Percentiles rank a stretch among this genome's conserved stretches.
These are phyloP conservation scores for Apostichopus leukothele DNA, from an alignment of 53 echinoderm and acorn worm species.

Conservation along the genomic window DNA sequence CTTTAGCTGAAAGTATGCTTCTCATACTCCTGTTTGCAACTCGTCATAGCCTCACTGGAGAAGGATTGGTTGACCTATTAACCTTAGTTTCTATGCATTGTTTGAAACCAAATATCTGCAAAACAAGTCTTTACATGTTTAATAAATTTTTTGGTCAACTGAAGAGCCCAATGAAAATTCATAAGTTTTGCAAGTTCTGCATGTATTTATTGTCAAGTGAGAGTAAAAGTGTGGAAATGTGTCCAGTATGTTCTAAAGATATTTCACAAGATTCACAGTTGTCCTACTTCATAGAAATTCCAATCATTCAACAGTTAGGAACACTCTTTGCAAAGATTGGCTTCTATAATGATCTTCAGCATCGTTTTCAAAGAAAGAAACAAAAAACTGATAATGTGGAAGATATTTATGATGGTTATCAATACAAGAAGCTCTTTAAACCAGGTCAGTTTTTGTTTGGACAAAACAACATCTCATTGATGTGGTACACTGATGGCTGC, in stretches of 20 bases:
- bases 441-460: slow-evolving; percentile 1
- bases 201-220: not conserved
- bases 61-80: not conserved
- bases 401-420: slow-evolving; percentile 26
- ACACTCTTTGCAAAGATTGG: not conserved
- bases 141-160: not conserved
- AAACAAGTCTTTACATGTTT: not conserved
- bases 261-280: no score
- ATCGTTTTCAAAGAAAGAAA: slow-evolving; percentile 8
- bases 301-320: not conserved
- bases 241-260: not conserved
- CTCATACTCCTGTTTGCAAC: not conserved
- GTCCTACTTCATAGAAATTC: slow-evolving; percentile 17
- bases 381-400: not conserved
- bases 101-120: not conserved
- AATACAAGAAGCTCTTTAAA: not conserved
- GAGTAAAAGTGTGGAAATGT: not conserved
- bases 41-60: not conserved
- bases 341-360: not conserved
- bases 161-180: not conserved
- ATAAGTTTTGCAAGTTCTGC: not conserved
- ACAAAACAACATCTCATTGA: slow-evolving; percentile 41
- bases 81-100: not conserved
- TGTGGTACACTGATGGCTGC: slow-evolving; percentile 56
- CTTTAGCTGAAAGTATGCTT: slow-evolving; percentile 5